Percentiles rank a stretch among this genome's conserved stretches.
Conservation (phyloP, 2,888 invertebrate genomes). For the Lymantria monacha region DNA sequence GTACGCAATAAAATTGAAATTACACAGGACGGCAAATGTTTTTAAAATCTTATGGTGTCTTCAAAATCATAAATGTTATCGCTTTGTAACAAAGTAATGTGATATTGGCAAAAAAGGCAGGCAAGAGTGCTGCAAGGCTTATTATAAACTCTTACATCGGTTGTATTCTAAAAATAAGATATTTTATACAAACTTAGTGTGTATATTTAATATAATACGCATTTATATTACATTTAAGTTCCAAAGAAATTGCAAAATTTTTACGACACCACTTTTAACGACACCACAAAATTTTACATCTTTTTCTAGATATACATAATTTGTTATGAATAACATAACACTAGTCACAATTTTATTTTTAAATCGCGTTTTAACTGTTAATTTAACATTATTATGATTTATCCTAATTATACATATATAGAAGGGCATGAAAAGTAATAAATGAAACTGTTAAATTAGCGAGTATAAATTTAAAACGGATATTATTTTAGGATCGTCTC, state of each 20-base stretch:
- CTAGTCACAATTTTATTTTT: constrained; percentile 5
- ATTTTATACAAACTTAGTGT: too few relatives aligned
- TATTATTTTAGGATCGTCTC: too few relatives aligned
- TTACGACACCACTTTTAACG: constrained; percentile 10
- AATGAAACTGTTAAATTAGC: too few relatives aligned
- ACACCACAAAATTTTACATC: constrained; percentile 21
- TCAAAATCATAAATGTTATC: too few relatives aligned
- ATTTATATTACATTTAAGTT: background rate
- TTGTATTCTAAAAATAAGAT: too few relatives aligned
- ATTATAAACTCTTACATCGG: background rate
- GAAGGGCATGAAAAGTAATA: background rate
- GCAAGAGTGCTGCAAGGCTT: background rate
- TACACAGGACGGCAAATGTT: constrained; percentile 68
- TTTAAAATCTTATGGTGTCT: constrained; percentile 38
- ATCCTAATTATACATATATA: background rate
- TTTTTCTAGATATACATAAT: constrained; percentile 14
- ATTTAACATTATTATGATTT: background rate
- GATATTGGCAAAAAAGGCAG: background rate
- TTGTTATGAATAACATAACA: constrained; percentile 11
- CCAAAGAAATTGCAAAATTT: background rate
- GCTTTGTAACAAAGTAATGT: background rate
- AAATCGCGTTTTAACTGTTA: constrained; percentile 14
- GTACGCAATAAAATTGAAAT: constrained; percentile 50
- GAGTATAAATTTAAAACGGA: too few relatives aligned
- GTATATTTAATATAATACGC: background rate